Evolutionary conservation across 53 echinoderm and acorn worm genomes (phyloP).

Genomic region (Paelopatides confundens): DNA sequence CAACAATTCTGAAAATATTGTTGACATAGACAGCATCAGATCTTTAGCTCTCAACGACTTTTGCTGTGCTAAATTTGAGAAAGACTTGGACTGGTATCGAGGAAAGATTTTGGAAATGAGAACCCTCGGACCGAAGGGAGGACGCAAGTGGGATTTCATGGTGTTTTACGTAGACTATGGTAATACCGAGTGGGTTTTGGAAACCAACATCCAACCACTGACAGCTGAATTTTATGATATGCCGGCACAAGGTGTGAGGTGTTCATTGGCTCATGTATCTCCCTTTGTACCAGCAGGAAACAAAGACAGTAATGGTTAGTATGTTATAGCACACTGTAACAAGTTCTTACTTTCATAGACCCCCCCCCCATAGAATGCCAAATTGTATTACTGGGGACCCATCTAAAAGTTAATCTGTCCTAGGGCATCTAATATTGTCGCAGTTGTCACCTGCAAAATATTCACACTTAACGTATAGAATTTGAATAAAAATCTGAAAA

Average conservation of each 20-base stretch:
- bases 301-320: conserved; percentile 13
- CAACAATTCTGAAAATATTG: conserved; percentile 17
- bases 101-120: conserved; percentile 61
- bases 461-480: too few relatives aligned
- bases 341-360: too few relatives aligned
- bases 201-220: conserved; percentile 57
- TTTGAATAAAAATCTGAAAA: too few relatives aligned
- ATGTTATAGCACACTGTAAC: too few relatives aligned
- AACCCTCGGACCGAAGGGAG: conserved; percentile 36
- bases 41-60: conserved; percentile 44
- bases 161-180: conserved; percentile 90
- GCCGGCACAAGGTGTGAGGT: conserved; percentile 81
- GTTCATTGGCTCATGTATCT: conserved; percentile 69
- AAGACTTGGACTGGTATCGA: conserved; percentile 84
- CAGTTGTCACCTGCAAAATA: too few relatives aligned
- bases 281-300: conserved; percentile 8
- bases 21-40: not conserved
- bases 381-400: too few relatives aligned
- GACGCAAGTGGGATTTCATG: conserved; percentile 30
- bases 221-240: conserved; percentile 66
- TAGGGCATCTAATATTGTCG: too few relatives aligned
- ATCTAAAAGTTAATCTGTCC: too few relatives aligned
- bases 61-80: conserved; percentile 74
- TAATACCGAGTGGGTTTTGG: conserved; percentile 84
- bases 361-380: too few relatives aligned